phyloP scores from a whole-genome alignment of 1,140 invertebrate genomes.

The Subanguina moxae region DNA sequence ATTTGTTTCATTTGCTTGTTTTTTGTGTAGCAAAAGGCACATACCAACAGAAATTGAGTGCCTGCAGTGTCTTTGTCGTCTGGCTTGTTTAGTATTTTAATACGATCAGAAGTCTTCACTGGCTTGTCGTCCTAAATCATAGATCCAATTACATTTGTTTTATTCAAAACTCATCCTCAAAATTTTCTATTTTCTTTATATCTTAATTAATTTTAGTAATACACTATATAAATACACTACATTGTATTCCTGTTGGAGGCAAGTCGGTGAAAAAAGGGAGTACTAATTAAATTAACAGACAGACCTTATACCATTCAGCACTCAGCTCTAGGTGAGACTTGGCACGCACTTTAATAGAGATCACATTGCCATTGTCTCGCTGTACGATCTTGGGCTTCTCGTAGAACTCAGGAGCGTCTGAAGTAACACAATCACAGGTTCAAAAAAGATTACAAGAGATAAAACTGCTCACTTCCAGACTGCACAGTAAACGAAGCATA shows the following conservation, averaged over 20 bases:
- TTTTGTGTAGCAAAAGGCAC: too few relatives aligned
- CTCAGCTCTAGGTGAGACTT: conserved; percentile 58
- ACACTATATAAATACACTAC: too few relatives aligned
- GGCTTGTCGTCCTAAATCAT: conserved; percentile 57
- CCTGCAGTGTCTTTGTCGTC: conserved; percentile 57
- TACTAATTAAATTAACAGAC: too few relatives aligned
- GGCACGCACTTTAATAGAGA: conserved; percentile 55
- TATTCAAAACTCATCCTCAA: neutral
- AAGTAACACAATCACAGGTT: neutral
- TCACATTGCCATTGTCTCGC: conserved; percentile 54
- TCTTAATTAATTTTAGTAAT: conserved; percentile 1
- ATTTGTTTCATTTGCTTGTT: too few relatives aligned
- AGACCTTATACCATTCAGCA: conserved; percentile 57
- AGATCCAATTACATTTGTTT: conserved; percentile 7
- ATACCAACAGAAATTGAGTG: conserved; percentile 44
- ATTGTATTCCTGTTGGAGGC: too few relatives aligned
- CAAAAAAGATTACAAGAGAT: neutral
- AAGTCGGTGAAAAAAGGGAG: too few relatives aligned
- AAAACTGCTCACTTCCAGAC: conserved; percentile 52
- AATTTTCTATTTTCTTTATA: neutral
- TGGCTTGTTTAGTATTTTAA: conserved; percentile 51
- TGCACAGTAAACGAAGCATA: conserved; percentile 55
- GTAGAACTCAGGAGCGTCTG: conserved; percentile 59
- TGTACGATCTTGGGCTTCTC: conserved; percentile 59
- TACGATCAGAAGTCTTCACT: conserved; percentile 47